Conservation (phyloP, 2,888 invertebrate species). For the Microdon myrmicae region DNA sequence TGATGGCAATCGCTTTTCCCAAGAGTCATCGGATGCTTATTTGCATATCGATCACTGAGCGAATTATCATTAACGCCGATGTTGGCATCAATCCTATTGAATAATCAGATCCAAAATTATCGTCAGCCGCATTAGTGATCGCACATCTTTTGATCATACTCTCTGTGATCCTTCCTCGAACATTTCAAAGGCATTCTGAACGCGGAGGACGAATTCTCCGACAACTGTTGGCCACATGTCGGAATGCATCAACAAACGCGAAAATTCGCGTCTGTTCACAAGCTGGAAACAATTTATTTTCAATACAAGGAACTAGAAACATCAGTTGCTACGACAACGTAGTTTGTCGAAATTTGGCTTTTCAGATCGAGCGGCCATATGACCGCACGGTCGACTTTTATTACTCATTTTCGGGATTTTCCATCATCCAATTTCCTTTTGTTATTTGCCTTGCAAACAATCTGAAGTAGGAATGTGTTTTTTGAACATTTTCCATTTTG, state of each 20-base stretch:
- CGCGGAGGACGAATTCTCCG: constrained; percentile 15
- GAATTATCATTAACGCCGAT: constrained; percentile 50
- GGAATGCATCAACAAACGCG: constrained; percentile 52
- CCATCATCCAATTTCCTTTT: too few relatives aligned
- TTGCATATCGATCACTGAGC: constrained; percentile 29
- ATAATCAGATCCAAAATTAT: constrained; percentile 41
- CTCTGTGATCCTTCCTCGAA: constrained; percentile 11
- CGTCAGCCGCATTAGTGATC: constrained; percentile 23
- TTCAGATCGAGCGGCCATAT: constrained; percentile 17
- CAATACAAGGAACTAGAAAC: constrained; percentile 14
- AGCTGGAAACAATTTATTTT: constrained; percentile 5
- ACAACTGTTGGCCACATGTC: constrained; percentile 50
- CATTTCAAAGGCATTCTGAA: constrained; percentile 6
- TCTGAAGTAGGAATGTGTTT: constrained; percentile 8
- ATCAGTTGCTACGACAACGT: constrained; percentile 38
- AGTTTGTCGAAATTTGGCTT: constrained; percentile 45
- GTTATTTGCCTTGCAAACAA: too few relatives aligned
- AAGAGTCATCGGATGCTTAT: too few relatives aligned
- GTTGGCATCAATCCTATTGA: constrained; percentile 45
- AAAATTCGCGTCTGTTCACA: constrained; percentile 42
- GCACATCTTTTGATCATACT: constrained; percentile 17
- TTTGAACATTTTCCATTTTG: background rate
- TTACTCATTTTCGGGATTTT: constrained; percentile 36
- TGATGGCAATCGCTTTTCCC: too few relatives aligned
- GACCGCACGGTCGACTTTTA: constrained; percentile 32